Base-by-base conservation (phyloP, 2,888 invertebrate species). In the Erynnis tages region DNA sequence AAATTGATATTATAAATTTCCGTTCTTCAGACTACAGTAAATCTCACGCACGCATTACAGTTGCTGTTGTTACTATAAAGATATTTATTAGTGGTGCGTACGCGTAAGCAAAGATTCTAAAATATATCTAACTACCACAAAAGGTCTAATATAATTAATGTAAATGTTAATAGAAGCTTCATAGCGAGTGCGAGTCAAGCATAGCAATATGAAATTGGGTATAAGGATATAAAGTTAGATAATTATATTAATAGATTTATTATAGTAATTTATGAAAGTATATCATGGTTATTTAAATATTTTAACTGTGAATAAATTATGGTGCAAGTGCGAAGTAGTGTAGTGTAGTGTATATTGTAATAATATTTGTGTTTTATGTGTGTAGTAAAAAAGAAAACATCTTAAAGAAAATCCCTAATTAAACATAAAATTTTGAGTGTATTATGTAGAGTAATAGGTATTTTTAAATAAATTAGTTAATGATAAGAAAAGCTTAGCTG, bases 31-130 rank as follows among this genome's bases (percentile, higher is more conserved):
- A 70, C 76, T 76, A 77, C 62, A 59, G 65, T 65, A 69, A 73
- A 68, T 68, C 66, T 77, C 78, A 79, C 76, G 88, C 88, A 89
- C 89, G 89, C 89, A 89, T 85, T 76, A 87, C 89, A 88, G 89
- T 88, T 77, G 85, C 87, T 72, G 71, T 80, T 81, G 54, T 46
- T 56, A 45, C 38, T 45, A 32, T 48, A 77, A 54, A 67, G 64
- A 49, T 62, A 72, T 81, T 82, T 62, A 72, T 81, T 82, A 83
- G 69, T 70, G 70, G 78, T 82, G 87, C 86, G 71, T 64, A 75
- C 71, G 88, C 86, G 76, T 62, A 85, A 89, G 87, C 87, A 68
- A 71, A 75, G 65, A 72, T 63, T 67, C 73, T 71, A 67, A 69
- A 66, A 67, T 55, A 49, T 55, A 34, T 11, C 41, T 41, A 50